These are phyloP conservation scores for Drosophila subpulchrella DNA, from an alignment of 1,140 invertebrate species.

Conservation along the genomic window DNA sequence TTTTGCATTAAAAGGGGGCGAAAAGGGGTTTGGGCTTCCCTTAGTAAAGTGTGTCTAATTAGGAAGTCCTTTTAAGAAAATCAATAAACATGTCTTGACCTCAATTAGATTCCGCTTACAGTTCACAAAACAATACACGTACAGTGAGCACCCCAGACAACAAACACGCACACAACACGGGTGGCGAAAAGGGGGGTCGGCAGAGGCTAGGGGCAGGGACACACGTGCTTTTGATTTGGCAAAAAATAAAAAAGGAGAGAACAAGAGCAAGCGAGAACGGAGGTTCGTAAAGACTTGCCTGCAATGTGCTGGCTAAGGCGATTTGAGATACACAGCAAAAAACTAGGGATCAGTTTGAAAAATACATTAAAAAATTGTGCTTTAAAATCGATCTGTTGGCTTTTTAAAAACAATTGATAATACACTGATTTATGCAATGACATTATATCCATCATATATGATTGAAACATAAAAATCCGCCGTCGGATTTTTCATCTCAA, in stretches of 20 bases:
- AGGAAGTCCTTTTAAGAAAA: constrained; percentile 82
- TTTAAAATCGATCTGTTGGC: no score
- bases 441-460: no score
- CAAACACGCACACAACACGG: constrained; percentile 57
- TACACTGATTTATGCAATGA: no score
- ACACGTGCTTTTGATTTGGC: constrained; percentile 75
- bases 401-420: no score
- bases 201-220: constrained; percentile 18
- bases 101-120: constrained; percentile 82
- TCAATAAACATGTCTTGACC: constrained; percentile 83
- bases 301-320: constrained; percentile 63
- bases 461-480: no score
- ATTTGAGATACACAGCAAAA: constrained; percentile 40
- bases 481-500: no score
- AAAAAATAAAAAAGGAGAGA: constrained; percentile 37
- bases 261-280: constrained; percentile 17
- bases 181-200: not conserved
- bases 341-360: not conserved
- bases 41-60: constrained; percentile 76
- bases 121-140: constrained; percentile 76
- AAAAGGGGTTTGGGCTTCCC: constrained; percentile 16
- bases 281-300: constrained; percentile 61
- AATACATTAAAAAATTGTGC: not conserved
- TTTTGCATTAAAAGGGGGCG: constrained; percentile 25
- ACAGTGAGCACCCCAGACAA: constrained; percentile 71